These are phyloP conservation scores for Globia sparganii DNA, from an alignment of 2,888 invertebrate species.

Conservation along the genomic window DNA sequence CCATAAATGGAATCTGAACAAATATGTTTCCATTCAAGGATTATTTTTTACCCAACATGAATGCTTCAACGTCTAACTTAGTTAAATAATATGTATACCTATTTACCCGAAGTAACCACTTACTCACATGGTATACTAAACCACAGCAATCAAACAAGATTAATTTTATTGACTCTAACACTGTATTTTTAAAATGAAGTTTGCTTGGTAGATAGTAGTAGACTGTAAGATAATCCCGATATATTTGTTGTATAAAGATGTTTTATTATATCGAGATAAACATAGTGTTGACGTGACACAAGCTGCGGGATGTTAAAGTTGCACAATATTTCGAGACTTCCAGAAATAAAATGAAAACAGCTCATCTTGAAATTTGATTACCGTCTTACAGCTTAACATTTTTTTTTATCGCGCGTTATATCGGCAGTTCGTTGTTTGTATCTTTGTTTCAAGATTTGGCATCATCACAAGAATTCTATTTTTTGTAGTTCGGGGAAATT, in stretches of 20 bases:
- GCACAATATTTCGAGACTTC: slow-evolving; percentile 56
- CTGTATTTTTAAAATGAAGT: not conserved
- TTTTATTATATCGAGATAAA: slow-evolving; percentile 14
- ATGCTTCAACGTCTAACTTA: slow-evolving; percentile 67
- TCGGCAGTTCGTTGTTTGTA: slow-evolving; percentile 36
- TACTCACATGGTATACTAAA: slow-evolving; percentile 28
- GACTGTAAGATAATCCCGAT: slow-evolving; percentile 13
- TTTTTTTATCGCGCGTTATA: slow-evolving; percentile 44
- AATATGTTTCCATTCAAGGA: slow-evolving; percentile 85
- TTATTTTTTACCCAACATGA: slow-evolving; percentile 77
- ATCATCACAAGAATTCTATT: slow-evolving; percentile 54
- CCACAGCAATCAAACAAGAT: slow-evolving; percentile 10
- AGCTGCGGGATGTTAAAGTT: slow-evolving; percentile 33
- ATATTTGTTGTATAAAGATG: slow-evolving; percentile 9
- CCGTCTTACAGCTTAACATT: slow-evolving; percentile 28
- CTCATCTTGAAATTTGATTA: slow-evolving; percentile 54
- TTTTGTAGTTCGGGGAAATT: slow-evolving; percentile 37
- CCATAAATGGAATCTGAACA: slow-evolving; percentile 82
- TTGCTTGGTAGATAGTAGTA: slow-evolving; percentile 27
- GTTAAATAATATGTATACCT: slow-evolving; percentile 71
- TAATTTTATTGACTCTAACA: slow-evolving; percentile 23
- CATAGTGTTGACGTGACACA: slow-evolving; percentile 36
- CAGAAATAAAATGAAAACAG: slow-evolving; percentile 52
- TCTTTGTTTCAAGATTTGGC: slow-evolving; percentile 52
- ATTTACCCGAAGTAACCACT: slow-evolving; percentile 35